Evolutionary conservation across 1,140 invertebrate species (phyloP), one percentile per base, ranked within the genome.

Genomic region (Drosophila nannoptera): DNA sequence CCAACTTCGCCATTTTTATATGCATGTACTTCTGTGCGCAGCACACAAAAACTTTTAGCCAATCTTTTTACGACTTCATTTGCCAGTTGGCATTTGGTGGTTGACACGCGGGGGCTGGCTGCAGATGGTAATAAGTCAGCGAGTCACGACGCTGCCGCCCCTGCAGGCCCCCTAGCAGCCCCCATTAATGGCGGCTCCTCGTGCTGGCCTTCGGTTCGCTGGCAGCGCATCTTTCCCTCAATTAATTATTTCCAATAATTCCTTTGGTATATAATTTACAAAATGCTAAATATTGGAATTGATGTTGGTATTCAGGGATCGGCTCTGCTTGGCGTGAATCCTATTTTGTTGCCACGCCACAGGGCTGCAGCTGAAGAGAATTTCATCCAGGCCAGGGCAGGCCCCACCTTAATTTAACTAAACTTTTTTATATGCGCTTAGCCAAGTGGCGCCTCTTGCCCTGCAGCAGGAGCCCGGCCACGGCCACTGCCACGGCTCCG

Each of bases 11-110:
- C 78, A 87, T 84, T 87, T 87, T 87, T 84, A 87, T 87, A 87
- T 83, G 80, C 65, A 75, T 76, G 80, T 86, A 77, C 83, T 84
- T 84, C 62, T 76, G 73, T 72, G 77, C 73, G 61, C 75, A 70
- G 84, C 77, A 73, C 78, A 87, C 77, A 87, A 87, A 84, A 84
- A 87, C 61, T 87, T 87, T 87, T 80, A 67, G 65, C 73, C 78
- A 87, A 87, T 87, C 77, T 87, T 87, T 87, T 87, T 87, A 87
- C 78, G 84, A 87, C 84, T 87, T 77, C 65, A 87, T 87, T 87
- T 87, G 71, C 63, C 62, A 82, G 63, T 77, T 77, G 68, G 14
- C 69, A 62, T 52, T 36, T 45, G 56, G 49, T 61, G 40, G 56
- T 54, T 45, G 52, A 42, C 58, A 61, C 12, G 40, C 50, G 42